Percentiles rank a stretch among this genome's conserved stretches.
phyloP scores from a whole-genome alignment of 2,113 vertebrate genomes.

The Aptenodytes patagonicus region DNA sequence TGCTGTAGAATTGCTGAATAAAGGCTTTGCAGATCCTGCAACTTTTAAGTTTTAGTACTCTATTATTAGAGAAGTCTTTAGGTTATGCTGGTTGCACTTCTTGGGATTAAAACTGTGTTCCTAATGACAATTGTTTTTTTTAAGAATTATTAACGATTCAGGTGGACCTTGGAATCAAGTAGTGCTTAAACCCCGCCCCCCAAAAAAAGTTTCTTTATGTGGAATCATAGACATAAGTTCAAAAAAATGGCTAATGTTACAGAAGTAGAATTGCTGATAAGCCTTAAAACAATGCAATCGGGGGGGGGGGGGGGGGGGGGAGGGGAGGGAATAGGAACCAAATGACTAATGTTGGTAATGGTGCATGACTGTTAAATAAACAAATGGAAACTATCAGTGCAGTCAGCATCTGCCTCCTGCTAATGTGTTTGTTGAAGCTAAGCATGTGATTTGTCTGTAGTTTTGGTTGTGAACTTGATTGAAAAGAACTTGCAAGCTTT shows the following conservation, averaged over 20 bases:
- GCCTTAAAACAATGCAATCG: not conserved
- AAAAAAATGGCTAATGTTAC: not conserved
- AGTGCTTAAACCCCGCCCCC: not conserved
- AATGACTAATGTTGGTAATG: slow-evolving; percentile 14
- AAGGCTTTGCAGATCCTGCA: not conserved
- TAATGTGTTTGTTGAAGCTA: slow-evolving; percentile 40
- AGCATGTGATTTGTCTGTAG: slow-evolving; percentile 3
- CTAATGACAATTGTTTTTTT: not conserved
- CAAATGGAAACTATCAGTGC: slow-evolving; percentile 48
- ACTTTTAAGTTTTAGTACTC: not conserved
- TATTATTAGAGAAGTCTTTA: not conserved
- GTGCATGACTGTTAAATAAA: slow-evolving; percentile 37
- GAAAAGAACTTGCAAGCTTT: not conserved
- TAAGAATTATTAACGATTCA: not conserved
- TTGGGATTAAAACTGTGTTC: not conserved
- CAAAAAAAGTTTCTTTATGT: not conserved
- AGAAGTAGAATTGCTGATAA: not conserved
- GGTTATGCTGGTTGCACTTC: not conserved
- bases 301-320: no score
- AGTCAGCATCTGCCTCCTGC: slow-evolving; percentile 36
- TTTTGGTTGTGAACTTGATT: not conserved
- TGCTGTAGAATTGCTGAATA: not conserved
- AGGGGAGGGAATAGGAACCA: not conserved
- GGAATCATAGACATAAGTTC: not conserved
- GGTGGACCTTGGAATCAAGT: not conserved